Percentiles rank a stretch among this genome's conserved stretches.
Evolutionary conservation across 92 coral and sea anemone species (phyloP).

Genomic region (Zoanthus sansibaricus): DNA sequence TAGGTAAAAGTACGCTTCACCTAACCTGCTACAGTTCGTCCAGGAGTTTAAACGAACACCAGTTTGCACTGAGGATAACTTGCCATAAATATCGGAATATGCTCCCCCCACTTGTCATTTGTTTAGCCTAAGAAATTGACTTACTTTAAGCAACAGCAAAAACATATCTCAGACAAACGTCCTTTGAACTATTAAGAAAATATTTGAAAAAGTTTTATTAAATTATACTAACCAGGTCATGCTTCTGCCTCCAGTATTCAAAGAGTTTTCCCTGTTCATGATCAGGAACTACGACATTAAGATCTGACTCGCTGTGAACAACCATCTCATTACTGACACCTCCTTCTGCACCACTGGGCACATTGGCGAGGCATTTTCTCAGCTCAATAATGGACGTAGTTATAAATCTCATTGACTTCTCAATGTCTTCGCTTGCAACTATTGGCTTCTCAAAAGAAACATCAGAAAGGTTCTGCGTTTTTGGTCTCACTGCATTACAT

Average conservation of each 20-base stretch:
- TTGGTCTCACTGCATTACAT: background rate
- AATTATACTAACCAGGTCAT: slow-evolving; percentile 15
- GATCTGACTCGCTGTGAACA: background rate
- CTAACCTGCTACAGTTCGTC: no score
- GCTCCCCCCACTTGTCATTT: no score
- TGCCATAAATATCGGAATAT: no score
- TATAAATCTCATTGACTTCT: slow-evolving; percentile 59
- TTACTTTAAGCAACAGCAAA: no score
- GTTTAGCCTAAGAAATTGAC: no score
- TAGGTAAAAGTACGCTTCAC: no score
- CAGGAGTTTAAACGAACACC: no score
- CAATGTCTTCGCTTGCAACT: slow-evolving; percentile 42
- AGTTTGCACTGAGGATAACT: no score
- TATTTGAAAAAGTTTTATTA: no score
- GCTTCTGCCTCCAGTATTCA: slow-evolving; percentile 27
- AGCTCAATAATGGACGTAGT: slow-evolving; percentile 76
- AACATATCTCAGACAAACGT: no score
- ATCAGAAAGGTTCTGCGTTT: slow-evolving; percentile 3
- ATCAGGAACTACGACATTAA: background rate
- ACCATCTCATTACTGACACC: background rate
- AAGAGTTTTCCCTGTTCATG: background rate
- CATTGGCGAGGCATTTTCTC: slow-evolving; percentile 69
- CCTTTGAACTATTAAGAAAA: no score
- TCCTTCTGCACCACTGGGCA: slow-evolving; percentile 51
- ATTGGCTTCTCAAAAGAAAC: slow-evolving; percentile 18